Base-by-base conservation (phyloP, 2,113 vertebrate genomes). In the Aspidoscelis tigris region DNA sequence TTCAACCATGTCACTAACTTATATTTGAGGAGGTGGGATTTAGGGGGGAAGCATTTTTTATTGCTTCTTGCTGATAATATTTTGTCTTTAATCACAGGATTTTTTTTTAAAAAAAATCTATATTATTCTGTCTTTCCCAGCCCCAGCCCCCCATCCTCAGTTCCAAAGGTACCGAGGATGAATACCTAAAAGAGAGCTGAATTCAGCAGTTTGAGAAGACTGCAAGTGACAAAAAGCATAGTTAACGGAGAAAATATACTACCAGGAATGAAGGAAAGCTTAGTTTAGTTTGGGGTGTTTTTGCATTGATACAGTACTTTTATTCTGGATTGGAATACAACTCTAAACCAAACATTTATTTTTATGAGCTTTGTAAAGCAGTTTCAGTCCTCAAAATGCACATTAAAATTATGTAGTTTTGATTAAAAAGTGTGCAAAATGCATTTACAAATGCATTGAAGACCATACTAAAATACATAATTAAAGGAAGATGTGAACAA, bases 41-140 rank as follows among this genome's bases (percentile, higher is more conserved):
- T 65, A 87, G 84, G 84, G 20, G 50, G 2, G 0, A 2, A 16
- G 4, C 81, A 92, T 95, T 93, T 93, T 93, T 92, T 89, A 86
- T 85, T 86, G 93, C 76, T 50, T 76, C 88, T 91, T 83, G 83
- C 92, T 93, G 89, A 88, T 93, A 90, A 76, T 92, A 89, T 90
- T 90, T 89, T 70, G 65, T 21, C 24, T 78, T 70, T 47, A 93
- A 93, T 93, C 90, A 87, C 47, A 50, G 11, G 11, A 78, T 16
- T 21, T 61, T 58, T 58, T 16, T 58, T 58, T 58, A 58, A 58
- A 58, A 58, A 58, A 58, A 58, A 84, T 55, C 84, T 72, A 86
- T 89, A 84, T 58, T 12, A 16, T 58, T 58, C 47, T 50, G 47
- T 50, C 47, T 65, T n/a, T 76, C 2, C 80, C 7, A 64, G 33